Percentiles rank a stretch among this genome's conserved stretches.
phyloP scores from a whole-genome alignment of 2,888 invertebrate species.

The Octodonta nipae region DNA sequence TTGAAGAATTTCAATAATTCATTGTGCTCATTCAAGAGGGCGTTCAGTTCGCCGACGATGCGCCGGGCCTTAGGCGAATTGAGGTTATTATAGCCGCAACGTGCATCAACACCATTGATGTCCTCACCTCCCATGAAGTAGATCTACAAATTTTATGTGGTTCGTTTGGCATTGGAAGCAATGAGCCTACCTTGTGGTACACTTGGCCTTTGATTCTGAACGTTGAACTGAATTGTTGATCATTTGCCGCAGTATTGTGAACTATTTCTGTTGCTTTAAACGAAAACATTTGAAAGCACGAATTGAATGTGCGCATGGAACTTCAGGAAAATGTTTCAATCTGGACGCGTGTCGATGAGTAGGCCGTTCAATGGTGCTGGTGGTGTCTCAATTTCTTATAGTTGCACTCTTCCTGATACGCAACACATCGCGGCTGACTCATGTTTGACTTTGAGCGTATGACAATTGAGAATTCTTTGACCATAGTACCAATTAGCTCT shows the following conservation, averaged over 20 bases:
- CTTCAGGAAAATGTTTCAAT: conserved; percentile 1
- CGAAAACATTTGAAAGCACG: neutral
- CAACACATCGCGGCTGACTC: conserved; percentile 7
- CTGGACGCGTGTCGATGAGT: conserved; percentile 2
- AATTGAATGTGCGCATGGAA: conserved; percentile 1
- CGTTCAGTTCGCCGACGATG: conserved; percentile 2
- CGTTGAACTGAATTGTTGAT: conserved; percentile 2
- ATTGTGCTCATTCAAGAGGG: conserved; percentile 1
- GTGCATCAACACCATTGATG: conserved; percentile 3
- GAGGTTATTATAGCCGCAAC: conserved; percentile 3
- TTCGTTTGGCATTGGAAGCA: conserved; percentile 6
- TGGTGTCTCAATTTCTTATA: neutral
- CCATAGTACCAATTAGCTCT: conserved; percentile 5
- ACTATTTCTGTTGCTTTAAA: conserved; percentile 1
- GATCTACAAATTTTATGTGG: conserved; percentile 3
- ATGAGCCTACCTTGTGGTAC: conserved; percentile 5
- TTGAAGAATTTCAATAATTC: neutral
- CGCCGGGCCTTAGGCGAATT: conserved; percentile 3
- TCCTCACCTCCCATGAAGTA: neutral
- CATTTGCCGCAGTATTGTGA: conserved; percentile 2
- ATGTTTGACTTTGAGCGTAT: no score
- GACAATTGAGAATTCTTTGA: conserved; percentile 4
- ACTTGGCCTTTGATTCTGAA: conserved; percentile 3
- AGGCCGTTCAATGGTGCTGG: no score
- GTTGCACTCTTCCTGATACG: conserved; percentile 3